These are phyloP conservation scores for Nothobranchius furzeri DNA, from an alignment of 2,113 vertebrate species.

Conservation along the genomic window DNA sequence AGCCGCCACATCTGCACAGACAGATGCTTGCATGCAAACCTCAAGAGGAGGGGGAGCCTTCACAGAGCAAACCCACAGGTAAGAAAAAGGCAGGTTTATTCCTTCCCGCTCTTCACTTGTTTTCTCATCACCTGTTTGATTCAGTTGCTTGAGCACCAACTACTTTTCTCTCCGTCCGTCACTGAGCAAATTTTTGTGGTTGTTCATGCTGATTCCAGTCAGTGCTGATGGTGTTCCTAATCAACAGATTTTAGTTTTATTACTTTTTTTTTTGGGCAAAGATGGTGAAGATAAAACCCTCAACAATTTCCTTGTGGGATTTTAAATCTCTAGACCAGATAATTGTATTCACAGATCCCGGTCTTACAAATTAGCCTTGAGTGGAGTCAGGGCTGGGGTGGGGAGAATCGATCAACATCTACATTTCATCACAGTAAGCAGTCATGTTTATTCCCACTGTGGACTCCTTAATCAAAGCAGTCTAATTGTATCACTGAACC, in stretches of 20 bases:
- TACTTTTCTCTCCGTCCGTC: slow-evolving; percentile 16
- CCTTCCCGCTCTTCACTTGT: slow-evolving; percentile 1
- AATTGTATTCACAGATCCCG: background rate
- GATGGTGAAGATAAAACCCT: background rate
- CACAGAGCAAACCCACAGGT: slow-evolving; percentile 81
- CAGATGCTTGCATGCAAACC: slow-evolving; percentile 77
- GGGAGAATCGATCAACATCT: background rate
- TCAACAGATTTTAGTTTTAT: slow-evolving; percentile 8
- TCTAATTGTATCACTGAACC: slow-evolving; percentile 50
- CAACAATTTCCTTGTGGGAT: background rate
- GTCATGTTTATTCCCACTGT: background rate
- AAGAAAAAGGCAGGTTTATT: slow-evolving; percentile 25
- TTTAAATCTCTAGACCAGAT: background rate
- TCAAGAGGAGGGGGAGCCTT: slow-evolving; percentile 77
- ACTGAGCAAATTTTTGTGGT: slow-evolving; percentile 28
- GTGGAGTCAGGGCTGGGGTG: background rate
- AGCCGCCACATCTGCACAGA: slow-evolving; percentile 76
- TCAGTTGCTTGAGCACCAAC: slow-evolving; percentile 16
- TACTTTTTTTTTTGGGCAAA: background rate
- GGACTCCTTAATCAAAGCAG: slow-evolving; percentile 30
- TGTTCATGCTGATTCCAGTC: slow-evolving; percentile 26
- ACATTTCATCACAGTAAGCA: background rate
- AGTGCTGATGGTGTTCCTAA: slow-evolving; percentile 29
- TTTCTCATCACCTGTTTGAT: background rate
- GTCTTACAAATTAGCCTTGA: background rate